phyloP scores from a whole-genome alignment of 2,888 invertebrate species.

The Physocephala rufipes region DNA sequence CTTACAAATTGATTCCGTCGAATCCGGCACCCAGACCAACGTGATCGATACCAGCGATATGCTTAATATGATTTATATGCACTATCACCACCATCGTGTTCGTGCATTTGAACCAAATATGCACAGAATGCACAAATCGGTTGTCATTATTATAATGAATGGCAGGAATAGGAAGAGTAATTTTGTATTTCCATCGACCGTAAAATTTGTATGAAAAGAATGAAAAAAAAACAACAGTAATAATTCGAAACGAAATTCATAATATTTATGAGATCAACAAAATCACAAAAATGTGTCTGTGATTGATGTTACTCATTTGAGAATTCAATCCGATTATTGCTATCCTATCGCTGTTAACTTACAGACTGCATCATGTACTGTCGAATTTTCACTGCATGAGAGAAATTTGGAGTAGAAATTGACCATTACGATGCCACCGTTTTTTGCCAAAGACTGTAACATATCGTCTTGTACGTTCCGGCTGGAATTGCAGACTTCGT shows the following conservation, averaged over 20 bases:
- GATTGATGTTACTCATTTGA: conserved; percentile 42
- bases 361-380: conserved; percentile 84
- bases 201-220: conserved; percentile 16
- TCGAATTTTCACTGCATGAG: conserved; percentile 78
- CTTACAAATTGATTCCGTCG: conserved; percentile 92
- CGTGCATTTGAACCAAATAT: conserved; percentile 1
- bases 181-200: conserved; percentile 13
- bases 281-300: not conserved
- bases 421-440: conserved; percentile 87
- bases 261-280: conserved; percentile 21
- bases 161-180: conserved; percentile 8
- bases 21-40: conserved; percentile 90
- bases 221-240: conserved; percentile 39
- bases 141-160: conserved; percentile 2
- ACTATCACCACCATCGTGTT: conserved; percentile 67
- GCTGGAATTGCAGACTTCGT: conserved; percentile 81
- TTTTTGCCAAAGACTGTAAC: conserved; percentile 76
- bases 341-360: conserved; percentile 55
- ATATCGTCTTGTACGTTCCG: conserved; percentile 84
- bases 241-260: conserved; percentile 40
- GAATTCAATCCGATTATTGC: conserved; percentile 41
- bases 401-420: conserved; percentile 85
- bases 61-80: conserved; percentile 89
- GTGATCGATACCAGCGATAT: conserved; percentile 86
- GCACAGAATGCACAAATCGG: conserved; percentile 5